phyloP scores from a whole-genome alignment of 2,113 vertebrate genomes.

The Xiphophorus hellerii region DNA sequence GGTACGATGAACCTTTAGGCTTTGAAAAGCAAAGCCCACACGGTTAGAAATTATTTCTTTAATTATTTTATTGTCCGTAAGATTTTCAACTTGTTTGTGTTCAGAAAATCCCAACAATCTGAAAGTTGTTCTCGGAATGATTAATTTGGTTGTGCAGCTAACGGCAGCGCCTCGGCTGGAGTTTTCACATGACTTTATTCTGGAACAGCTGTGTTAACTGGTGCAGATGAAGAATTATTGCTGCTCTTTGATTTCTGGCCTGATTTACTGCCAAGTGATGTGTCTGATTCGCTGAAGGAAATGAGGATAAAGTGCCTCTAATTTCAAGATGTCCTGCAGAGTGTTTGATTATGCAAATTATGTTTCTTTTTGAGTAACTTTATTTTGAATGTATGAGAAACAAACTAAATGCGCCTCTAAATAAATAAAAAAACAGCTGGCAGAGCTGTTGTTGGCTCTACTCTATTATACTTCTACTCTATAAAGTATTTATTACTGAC shows the following conservation, averaged over 20 bases:
- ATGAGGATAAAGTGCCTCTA: conserved; percentile 9
- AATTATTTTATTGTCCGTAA: not conserved
- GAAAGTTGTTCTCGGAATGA: not conserved
- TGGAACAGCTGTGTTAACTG: not conserved
- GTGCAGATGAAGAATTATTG: not conserved
- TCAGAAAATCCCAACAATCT: not conserved
- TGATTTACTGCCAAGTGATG: conserved; percentile 9
- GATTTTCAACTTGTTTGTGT: not conserved
- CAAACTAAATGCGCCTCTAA: not conserved
- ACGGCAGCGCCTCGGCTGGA: too few relatives aligned
- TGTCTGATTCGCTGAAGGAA: conserved; percentile 1
- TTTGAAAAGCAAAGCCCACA: not conserved
- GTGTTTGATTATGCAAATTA: conserved; percentile 14
- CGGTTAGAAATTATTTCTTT: not conserved
- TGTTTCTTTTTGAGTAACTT: not conserved
- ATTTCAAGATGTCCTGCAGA: conserved; percentile 4
- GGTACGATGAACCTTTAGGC: not conserved
- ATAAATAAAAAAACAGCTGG: not conserved
- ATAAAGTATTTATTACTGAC: not conserved
- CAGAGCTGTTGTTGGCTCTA: not conserved
- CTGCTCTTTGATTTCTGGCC: conserved; percentile 20
- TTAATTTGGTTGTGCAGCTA: not conserved
- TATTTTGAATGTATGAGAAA: not conserved
- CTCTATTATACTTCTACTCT: not conserved
- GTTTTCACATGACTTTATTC: not conserved